phyloP scores from a whole-genome alignment of 2,797 vertebrate genomes.

The Myotis planiceps region DNA sequence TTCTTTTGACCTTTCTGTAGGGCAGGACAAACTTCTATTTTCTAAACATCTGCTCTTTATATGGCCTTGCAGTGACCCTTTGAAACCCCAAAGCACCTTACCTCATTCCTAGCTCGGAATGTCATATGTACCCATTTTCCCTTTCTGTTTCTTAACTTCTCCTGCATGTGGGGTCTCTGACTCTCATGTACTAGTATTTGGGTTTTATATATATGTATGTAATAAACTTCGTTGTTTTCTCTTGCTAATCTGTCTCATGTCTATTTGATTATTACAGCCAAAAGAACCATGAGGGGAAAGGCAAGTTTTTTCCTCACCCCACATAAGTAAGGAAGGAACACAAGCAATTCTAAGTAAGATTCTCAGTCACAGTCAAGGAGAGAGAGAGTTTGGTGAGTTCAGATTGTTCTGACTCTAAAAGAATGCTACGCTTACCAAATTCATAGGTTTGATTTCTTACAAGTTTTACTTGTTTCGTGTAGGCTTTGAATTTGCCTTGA shows the following conservation, averaged over 20 bases:
- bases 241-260: neutral
- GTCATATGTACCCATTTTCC: neutral
- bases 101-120: neutral
- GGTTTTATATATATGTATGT: neutral
- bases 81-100: neutral
- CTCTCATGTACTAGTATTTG: neutral
- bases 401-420: neutral
- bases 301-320: neutral
- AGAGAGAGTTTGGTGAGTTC: neutral
- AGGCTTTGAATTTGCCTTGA: slow-evolving; percentile 34
- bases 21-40: neutral
- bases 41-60: neutral
- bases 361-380: neutral
- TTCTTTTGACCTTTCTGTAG: neutral
- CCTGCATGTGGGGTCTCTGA: neutral
- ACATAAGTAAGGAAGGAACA: neutral
- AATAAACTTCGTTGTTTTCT: neutral
- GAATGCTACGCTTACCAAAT: neutral
- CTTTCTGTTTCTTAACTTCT: neutral
- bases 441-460: neutral
- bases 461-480: neutral
- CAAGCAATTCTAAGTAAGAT: neutral
- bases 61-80: neutral
- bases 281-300: neutral
- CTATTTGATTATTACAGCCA: neutral